These are phyloP conservation scores for Tringa solitaria DNA, from an alignment of 2,113 vertebrate species.

Conservation along the genomic window DNA sequence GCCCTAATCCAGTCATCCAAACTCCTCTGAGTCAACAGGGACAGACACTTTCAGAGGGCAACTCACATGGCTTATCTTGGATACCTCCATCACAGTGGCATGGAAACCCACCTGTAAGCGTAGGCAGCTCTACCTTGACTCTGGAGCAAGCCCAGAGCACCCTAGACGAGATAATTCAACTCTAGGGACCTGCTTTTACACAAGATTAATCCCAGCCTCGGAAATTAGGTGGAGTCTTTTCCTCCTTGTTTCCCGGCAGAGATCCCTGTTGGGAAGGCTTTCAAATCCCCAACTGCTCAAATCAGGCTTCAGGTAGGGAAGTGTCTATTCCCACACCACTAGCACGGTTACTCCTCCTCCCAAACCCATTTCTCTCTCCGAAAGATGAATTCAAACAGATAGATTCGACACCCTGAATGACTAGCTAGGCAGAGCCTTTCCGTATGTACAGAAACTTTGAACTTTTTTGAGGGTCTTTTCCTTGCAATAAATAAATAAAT, in stretches of 20 bases:
- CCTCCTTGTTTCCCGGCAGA: background rate
- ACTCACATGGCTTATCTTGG: background rate
- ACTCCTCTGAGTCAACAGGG: background rate
- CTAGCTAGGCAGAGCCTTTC: background rate
- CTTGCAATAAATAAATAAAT: background rate
- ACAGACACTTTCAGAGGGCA: background rate
- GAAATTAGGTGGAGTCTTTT: background rate
- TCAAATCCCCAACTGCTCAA: background rate
- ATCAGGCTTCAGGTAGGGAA: background rate
- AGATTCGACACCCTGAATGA: background rate
- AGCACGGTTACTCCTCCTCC: background rate
- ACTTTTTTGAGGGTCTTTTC: background rate
- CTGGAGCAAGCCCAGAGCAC: accelerated
- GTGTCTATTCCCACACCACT: background rate
- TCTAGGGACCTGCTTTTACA: background rate
- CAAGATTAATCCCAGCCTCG: background rate
- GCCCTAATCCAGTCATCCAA: background rate
- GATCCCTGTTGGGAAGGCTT: background rate
- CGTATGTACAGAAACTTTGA: background rate
- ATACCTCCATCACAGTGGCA: background rate
- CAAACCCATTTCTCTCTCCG: background rate
- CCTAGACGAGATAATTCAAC: background rate
- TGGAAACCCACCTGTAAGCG: background rate
- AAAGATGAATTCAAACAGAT: background rate
- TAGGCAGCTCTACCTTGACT: background rate